Conservation (phyloP, 2,888 invertebrate genomes). For the Eristalinus aeneus region DNA sequence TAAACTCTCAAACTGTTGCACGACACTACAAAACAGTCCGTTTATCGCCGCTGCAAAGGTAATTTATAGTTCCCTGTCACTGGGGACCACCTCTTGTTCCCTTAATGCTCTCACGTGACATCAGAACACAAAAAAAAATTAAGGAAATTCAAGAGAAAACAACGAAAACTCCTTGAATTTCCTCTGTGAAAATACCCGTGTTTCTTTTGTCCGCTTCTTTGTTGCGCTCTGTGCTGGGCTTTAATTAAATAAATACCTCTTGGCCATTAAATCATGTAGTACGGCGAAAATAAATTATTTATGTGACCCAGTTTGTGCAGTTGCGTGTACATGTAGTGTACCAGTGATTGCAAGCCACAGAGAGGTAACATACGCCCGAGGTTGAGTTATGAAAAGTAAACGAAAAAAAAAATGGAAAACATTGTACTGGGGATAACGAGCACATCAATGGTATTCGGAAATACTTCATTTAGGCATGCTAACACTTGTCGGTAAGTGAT, state of each 20-base stretch:
- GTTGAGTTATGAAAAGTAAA: background rate
- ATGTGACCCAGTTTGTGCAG: background rate
- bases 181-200: background rate
- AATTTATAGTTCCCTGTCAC: background rate
- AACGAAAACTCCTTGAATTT: background rate
- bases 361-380: background rate
- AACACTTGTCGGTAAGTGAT: background rate
- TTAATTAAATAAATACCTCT: background rate
- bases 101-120: background rate
- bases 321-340: background rate
- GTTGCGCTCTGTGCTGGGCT: background rate
- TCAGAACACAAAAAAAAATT: background rate
- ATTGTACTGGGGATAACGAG: background rate
- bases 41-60: background rate
- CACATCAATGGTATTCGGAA: slow-evolving; percentile 11
- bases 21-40: background rate
- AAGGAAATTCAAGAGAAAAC: background rate
- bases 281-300: background rate
- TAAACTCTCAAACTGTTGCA: background rate
- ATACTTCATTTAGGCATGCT: slow-evolving; percentile 1
- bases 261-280: background rate
- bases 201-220: background rate
- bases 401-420: background rate
- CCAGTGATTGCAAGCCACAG: background rate
- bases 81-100: background rate